phyloP scores from a whole-genome alignment of 2,797 vertebrate species.

The Melanogrammus aeglefinus region DNA sequence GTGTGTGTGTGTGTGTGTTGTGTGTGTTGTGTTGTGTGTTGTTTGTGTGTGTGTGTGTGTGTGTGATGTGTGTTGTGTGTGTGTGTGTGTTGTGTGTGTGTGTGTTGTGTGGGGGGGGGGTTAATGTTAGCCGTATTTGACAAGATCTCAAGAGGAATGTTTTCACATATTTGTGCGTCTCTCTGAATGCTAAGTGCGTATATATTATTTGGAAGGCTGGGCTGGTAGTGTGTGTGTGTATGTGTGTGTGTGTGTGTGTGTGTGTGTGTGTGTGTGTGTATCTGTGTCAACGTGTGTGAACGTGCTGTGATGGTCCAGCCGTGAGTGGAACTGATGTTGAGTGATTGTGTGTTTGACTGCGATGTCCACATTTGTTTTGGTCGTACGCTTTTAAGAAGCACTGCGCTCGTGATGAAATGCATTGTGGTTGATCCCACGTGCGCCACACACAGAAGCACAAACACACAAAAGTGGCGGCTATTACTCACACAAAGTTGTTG shows the following conservation, averaged over 20 bases:
- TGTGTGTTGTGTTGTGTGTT: too few species aligned
- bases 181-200: too few species aligned
- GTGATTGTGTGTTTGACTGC: too few species aligned
- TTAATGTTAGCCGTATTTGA: conserved; percentile 15
- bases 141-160: conserved; percentile 34
- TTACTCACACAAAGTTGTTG: background rate
- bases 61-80: too few species aligned
- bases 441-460: too few species aligned
- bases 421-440: background rate
- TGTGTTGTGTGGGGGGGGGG: conserved; percentile 34
- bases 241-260: too few species aligned
- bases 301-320: background rate
- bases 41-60: too few species aligned
- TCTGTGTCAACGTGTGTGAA: conserved; percentile 6
- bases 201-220: conserved; percentile 10
- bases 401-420: background rate
- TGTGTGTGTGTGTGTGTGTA: too few species aligned
- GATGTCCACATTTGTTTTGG: too few species aligned
- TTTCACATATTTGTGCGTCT: conserved; percentile 29
- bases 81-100: too few species aligned
- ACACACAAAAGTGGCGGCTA: background rate
- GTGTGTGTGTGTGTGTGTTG: background rate
- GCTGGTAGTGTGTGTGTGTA: background rate
- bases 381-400: too few species aligned
- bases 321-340: too few species aligned